These are phyloP conservation scores for Cantharis rufa DNA, from an alignment of 2,888 invertebrate genomes.

Conservation along the genomic window DNA sequence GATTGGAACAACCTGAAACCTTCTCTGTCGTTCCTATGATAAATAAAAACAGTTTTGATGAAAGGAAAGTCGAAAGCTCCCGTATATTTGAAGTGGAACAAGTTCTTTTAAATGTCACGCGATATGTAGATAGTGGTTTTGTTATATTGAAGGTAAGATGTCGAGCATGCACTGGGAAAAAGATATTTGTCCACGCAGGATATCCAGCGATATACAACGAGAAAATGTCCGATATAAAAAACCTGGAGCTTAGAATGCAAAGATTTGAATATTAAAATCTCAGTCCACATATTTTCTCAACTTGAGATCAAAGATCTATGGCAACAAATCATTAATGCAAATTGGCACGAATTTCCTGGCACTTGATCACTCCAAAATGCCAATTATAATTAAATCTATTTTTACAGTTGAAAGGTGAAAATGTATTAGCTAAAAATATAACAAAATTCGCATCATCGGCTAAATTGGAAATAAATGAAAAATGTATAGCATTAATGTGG, in stretches of 20 bases:
- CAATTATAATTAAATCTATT: neutral
- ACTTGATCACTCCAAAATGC: too few species aligned
- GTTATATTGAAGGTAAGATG: neutral
- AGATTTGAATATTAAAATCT: too few species aligned
- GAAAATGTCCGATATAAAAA: too few species aligned
- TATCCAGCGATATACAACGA: too few species aligned
- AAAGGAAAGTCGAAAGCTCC: neutral
- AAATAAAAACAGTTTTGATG: neutral
- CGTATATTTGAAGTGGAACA: neutral
- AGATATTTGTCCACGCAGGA: too few species aligned
- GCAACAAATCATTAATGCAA: too few species aligned
- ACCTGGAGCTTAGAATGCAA: too few species aligned
- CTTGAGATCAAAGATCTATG: too few species aligned
- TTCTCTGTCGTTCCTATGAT: neutral
- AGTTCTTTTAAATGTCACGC: neutral
- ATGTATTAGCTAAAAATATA: neutral
- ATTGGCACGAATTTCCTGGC: too few species aligned
- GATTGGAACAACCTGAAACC: neutral
- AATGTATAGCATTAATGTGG: neutral
- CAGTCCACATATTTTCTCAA: too few species aligned
- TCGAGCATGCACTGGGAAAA: too few species aligned
- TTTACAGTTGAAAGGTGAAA: neutral
- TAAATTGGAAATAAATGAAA: fast-evolving
- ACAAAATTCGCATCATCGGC: neutral
- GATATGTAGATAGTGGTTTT: neutral